Base-by-base conservation (phyloP, 1,140 invertebrate genomes). In the Hylaeus anthracinus region DNA sequence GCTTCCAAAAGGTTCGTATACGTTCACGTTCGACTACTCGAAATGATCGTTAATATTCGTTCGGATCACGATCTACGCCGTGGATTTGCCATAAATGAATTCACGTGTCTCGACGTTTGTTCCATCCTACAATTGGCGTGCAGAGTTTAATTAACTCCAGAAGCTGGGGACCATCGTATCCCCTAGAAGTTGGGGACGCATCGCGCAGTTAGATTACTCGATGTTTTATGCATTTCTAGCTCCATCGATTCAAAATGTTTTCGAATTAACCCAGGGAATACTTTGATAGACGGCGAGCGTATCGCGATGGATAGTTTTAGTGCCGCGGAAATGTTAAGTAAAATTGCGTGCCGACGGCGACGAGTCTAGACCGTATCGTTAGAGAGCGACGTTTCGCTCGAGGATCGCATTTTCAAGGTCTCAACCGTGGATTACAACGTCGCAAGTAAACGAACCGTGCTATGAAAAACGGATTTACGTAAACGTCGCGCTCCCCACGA, bases 1-100 rank as follows among this genome's bases (percentile, higher is more conserved):
- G 53, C 79, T 92, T 72, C 92, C 92, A 12, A 93, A 93, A 90
- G 92, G 92, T 93, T 39, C 83, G 86, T 86, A 65, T 78, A 60
- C 64, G 48, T 0, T 0, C 6, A 10, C 9, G 1, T 51, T 39
- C 8, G 56, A 6, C 2, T n/a, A 58, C n/a, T 26, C 9, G n/a
- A 58, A 58, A n/a, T 58, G 26, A 3, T 45, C 43, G 43, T 5
- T 45, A 3, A 3, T 45, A 45, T 45, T 5, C 43, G 43, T 45
- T 45, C 26, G 26, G 26, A 26, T 26, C 1, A 45, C 43, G 43
- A 45, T 45, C 5, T 45, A 45, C 43, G 5, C 43, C 26, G 26
- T 26, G 43, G 43, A 45, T 5, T 45, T 45, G 43, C 5, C 43
- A 5, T 45, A 45, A 45, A 45, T 45, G 3, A 5, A 3, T 45